Evolutionary conservation across 2,797 vertebrate species (phyloP).

Genomic region (Galago senegalensis): DNA sequence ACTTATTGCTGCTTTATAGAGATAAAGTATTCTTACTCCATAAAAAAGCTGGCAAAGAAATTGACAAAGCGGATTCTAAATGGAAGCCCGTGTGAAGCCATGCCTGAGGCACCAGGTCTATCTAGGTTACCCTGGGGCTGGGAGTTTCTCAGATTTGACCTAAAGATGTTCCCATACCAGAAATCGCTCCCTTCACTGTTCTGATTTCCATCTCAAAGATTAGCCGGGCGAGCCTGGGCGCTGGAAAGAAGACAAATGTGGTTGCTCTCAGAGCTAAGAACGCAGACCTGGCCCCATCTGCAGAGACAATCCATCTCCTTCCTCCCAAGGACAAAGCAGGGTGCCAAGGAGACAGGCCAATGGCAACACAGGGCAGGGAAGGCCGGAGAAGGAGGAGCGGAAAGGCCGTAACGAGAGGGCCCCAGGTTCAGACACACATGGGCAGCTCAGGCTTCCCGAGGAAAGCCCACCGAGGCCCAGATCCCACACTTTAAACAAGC

Average conservation of each 20-base stretch:
- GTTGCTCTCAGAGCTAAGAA: not conserved
- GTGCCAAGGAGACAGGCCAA: not conserved
- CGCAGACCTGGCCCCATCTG: not conserved
- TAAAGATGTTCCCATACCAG: conserved; percentile 14
- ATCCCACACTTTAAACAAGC: not conserved
- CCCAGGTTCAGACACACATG: not conserved
- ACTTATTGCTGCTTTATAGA: conserved; percentile 89
- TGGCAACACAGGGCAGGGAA: not conserved
- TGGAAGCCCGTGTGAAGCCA: conserved; percentile 1
- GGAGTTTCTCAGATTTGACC: conserved; percentile 23
- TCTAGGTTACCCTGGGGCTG: not conserved
- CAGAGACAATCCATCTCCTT: not conserved
- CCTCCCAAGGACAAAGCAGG: not conserved
- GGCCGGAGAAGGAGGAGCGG: not conserved
- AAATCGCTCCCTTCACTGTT: not conserved
- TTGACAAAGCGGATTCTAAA: conserved; percentile 53
- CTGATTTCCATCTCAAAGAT: not conserved
- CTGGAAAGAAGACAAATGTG: not conserved
- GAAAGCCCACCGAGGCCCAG: not conserved
- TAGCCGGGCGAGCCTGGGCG: not conserved
- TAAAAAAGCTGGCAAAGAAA: conserved; percentile 81
- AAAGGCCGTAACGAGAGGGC: not conserved
- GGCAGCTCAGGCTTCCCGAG: not conserved
- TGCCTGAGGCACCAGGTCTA: not conserved
- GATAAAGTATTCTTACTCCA: conserved; percentile 86